Percentiles rank a stretch among this genome's conserved stretches.
phyloP scores from a whole-genome alignment of 2,113 vertebrate genomes.

The Alosa alosa region DNA sequence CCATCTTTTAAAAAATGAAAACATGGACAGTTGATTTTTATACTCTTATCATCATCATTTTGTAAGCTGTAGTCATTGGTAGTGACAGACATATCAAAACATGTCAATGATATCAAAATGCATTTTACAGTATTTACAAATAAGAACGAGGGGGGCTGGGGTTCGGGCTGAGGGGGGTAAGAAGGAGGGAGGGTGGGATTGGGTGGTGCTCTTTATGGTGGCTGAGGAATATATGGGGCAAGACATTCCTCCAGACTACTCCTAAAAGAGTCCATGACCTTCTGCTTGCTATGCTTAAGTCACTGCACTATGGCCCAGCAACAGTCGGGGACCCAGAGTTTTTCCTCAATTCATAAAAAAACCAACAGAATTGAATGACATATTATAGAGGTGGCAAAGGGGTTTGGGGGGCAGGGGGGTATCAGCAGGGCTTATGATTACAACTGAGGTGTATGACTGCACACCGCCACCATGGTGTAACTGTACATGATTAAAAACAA shows the following conservation, averaged over 20 bases:
- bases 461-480: constrained; percentile 1
- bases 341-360: not conserved
- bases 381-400: not conserved
- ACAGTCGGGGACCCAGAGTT: not conserved
- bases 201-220: not conserved
- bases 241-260: not conserved
- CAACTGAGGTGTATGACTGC: not conserved
- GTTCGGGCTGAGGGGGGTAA: constrained; percentile 40
- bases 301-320: constrained; percentile 4
- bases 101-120: constrained; percentile 83
- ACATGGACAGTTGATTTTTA: constrained; percentile 28
- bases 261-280: not conserved
- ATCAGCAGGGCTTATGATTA: not conserved
- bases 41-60: constrained; percentile 52
- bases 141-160: constrained; percentile 49
- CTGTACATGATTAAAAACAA: not conserved
- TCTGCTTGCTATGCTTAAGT: not conserved
- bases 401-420: not conserved
- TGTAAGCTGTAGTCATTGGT: constrained; percentile 71
- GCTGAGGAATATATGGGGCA: not conserved
- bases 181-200: constrained; percentile 18
- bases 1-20: constrained; percentile 54
- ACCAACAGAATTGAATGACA: constrained; percentile 1
- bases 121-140: constrained; percentile 80
- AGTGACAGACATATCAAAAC: constrained; percentile 80